A percentile compares a stretch with the other conserved stretches of the same genome.
Conservation (phyloP, 2,888 invertebrate species). For the Ametastegia equiseti region DNA sequence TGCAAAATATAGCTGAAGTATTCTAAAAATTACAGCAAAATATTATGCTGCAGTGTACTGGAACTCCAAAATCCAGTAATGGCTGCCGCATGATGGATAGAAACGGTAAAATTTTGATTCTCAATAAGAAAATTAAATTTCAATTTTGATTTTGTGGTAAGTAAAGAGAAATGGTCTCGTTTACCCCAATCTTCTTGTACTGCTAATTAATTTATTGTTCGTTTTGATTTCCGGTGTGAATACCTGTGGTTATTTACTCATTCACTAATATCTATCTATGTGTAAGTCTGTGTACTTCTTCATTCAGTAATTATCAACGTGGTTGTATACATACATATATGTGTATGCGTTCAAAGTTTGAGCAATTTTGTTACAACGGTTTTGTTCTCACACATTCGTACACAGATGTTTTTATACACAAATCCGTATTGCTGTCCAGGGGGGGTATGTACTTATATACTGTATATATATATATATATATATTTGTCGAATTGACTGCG, state of each 20-base stretch:
- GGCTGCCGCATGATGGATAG: too few relatives aligned
- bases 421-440: too few relatives aligned
- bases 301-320: neutral
- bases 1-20: too few relatives aligned
- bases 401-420: too few relatives aligned
- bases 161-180: neutral
- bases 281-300: neutral
- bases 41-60: too few relatives aligned
- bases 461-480: neutral
- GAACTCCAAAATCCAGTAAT: too few relatives aligned
- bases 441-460: neutral
- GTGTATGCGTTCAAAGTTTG: too few relatives aligned
- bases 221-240: neutral
- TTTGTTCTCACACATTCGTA: too few relatives aligned
- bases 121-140: too few relatives aligned
- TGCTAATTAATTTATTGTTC: neutral
- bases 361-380: neutral
- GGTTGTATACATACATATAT: too few relatives aligned
- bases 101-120: too few relatives aligned
- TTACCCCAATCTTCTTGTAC: neutral
- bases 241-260: neutral
- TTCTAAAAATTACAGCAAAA: too few relatives aligned
- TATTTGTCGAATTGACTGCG: constrained; percentile 55
- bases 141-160: neutral
- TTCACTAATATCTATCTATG: neutral